phyloP scores from a whole-genome alignment of 2,113 vertebrate species.

The Sphyrna mokarran region DNA sequence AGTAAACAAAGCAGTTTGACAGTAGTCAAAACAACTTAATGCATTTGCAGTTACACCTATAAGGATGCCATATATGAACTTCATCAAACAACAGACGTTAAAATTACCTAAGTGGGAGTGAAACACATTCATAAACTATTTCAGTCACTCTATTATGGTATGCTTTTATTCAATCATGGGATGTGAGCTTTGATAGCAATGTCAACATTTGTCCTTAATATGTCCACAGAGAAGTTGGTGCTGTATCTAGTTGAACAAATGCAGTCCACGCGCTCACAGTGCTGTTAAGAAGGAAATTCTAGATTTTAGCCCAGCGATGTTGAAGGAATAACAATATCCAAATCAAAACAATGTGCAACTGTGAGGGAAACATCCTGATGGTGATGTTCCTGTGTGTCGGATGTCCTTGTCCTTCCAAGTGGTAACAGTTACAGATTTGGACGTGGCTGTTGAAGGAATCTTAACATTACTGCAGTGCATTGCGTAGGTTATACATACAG shows the following conservation, averaged over 20 bases:
- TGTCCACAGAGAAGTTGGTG: neutral
- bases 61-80: neutral
- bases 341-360: neutral
- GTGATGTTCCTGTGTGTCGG: neutral
- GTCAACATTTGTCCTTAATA: neutral
- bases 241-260: neutral
- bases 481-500: no score
- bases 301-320: neutral
- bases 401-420: no score
- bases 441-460: no score
- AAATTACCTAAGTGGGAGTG: neutral
- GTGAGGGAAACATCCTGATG: no score
- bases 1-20: neutral
- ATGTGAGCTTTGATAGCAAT: neutral
- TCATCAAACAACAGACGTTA: neutral
- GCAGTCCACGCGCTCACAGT: neutral
- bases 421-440: neutral
- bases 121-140: neutral
- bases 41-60: neutral
- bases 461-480: no score
- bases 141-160: neutral
- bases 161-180: neutral
- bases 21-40: neutral
- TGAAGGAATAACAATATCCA: neutral
- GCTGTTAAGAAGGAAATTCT: neutral